These are phyloP conservation scores for Burhinus bistriatus DNA, from an alignment of 2,113 vertebrate species.

Conservation along the genomic window DNA sequence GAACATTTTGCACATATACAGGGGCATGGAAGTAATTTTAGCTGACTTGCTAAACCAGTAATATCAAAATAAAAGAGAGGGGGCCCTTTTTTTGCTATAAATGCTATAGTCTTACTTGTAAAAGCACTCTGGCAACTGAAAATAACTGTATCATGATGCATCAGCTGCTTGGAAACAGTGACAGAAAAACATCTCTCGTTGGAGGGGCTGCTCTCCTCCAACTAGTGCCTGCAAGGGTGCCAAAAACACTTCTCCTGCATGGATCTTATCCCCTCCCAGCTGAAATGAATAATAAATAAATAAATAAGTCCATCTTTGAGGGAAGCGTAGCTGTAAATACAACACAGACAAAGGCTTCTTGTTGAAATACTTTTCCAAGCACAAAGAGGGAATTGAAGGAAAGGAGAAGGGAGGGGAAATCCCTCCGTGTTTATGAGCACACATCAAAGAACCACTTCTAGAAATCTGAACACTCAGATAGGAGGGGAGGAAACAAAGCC, in stretches of 20 bases:
- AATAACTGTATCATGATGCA: neutral
- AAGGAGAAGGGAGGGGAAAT: slow-evolving; percentile 36
- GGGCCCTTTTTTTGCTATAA: neutral
- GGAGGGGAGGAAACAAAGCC: slow-evolving; percentile 4
- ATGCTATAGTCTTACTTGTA: neutral
- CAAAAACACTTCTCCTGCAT: neutral
- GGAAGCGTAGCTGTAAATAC: neutral
- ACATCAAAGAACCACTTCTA: slow-evolving; percentile 52
- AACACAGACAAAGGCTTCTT: neutral
- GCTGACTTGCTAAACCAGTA: neutral
- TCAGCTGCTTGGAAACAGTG: neutral
- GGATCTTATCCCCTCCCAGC: neutral
- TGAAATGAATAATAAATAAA: neutral
- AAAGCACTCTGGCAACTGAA: neutral
- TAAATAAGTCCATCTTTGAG: neutral
- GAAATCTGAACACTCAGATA: slow-evolving; percentile 37
- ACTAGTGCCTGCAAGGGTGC: neutral
- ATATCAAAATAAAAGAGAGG: neutral
- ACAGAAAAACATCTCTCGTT: neutral
- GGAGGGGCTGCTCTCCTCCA: neutral
- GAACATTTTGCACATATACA: neutral
- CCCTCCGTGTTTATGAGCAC: neutral
- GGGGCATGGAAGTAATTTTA: neutral
- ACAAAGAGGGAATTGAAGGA: slow-evolving; percentile 28
- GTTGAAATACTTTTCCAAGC: slow-evolving; percentile 30